Conservation (phyloP, 2,113 vertebrate genomes). For the Gracilinanus agilis region DNA sequence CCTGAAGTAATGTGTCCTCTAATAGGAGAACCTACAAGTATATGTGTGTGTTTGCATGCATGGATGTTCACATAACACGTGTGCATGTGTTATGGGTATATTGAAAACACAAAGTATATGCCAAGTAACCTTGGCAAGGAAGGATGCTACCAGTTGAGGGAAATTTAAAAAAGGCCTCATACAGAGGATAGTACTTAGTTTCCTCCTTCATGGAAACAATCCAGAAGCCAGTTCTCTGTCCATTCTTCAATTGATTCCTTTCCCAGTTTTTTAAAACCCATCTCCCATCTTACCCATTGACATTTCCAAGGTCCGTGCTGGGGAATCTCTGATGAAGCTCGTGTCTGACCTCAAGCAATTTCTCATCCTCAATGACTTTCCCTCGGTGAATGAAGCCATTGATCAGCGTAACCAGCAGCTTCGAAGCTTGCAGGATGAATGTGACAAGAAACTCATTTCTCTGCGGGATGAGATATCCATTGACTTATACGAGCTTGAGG, state of each 20-base stretch:
- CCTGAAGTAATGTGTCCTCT: neutral
- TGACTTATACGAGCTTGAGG: slow-evolving; percentile 99
- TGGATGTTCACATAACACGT: neutral
- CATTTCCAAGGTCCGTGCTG: slow-evolving; percentile 91
- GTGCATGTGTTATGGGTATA: neutral
- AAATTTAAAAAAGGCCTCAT: neutral
- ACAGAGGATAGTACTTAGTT: neutral
- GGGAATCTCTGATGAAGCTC: slow-evolving; percentile 98
- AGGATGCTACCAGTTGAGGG: neutral
- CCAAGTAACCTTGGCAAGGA: neutral
- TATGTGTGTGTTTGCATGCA: too few species aligned
- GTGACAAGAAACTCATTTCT: slow-evolving; percentile 95
- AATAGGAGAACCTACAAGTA: neutral
- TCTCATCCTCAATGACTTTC: slow-evolving; percentile 98
- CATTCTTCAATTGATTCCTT: neutral
- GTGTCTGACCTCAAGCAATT: slow-evolving; percentile 99
- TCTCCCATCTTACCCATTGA: neutral
- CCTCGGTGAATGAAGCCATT: slow-evolving; percentile 97
- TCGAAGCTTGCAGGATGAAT: slow-evolving; percentile 94
- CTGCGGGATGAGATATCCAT: slow-evolving; percentile 97
- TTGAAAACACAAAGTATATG: neutral
- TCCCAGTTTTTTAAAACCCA: neutral
- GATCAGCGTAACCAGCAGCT: slow-evolving; percentile 97
- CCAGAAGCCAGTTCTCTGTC: neutral
- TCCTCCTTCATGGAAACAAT: neutral